phyloP scores from a whole-genome alignment of 2,797 vertebrate genomes.

The Xenopus petersii region DNA sequence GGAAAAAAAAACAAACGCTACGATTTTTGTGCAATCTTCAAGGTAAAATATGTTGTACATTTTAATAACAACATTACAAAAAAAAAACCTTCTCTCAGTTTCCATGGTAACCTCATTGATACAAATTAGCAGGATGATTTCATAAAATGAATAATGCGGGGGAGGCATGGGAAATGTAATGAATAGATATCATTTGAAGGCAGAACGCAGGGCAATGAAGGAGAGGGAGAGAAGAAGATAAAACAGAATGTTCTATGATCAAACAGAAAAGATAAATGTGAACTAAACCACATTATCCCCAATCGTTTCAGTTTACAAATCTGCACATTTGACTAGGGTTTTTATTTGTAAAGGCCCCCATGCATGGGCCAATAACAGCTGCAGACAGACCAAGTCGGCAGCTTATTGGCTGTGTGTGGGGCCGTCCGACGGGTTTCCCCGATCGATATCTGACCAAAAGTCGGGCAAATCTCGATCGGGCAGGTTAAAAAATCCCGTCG shows the following conservation, averaged over 20 bases:
- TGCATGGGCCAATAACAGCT: no score
- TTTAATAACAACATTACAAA: not conserved
- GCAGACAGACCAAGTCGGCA: no score
- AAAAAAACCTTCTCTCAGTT: slow-evolving; percentile 26
- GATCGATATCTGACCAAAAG: no score
- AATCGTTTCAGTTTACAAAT: no score
- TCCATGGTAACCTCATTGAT: slow-evolving; percentile 42
- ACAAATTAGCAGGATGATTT: slow-evolving; percentile 32
- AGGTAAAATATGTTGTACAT: slow-evolving; percentile 2
- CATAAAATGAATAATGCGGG: slow-evolving; percentile 18
- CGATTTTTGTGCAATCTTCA: slow-evolving; percentile 1
- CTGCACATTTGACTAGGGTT: no score
- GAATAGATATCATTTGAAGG: slow-evolving; percentile 3
- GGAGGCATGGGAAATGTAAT: slow-evolving; percentile 17
- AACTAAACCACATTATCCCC: not conserved
- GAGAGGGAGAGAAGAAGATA: not conserved
- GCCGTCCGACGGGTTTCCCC: no score
- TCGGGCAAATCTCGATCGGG: no score
- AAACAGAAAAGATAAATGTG: not conserved
- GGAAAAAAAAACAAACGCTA: not conserved
- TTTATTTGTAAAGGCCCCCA: no score
- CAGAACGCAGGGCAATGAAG: not conserved
- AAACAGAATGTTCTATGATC: slow-evolving; percentile 8
- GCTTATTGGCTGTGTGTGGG: no score
- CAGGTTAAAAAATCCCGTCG: no score